Percentiles rank a stretch among this genome's conserved stretches.
Conservation (phyloP, 1,140 invertebrate genomes). For the Euwallacea similis region DNA sequence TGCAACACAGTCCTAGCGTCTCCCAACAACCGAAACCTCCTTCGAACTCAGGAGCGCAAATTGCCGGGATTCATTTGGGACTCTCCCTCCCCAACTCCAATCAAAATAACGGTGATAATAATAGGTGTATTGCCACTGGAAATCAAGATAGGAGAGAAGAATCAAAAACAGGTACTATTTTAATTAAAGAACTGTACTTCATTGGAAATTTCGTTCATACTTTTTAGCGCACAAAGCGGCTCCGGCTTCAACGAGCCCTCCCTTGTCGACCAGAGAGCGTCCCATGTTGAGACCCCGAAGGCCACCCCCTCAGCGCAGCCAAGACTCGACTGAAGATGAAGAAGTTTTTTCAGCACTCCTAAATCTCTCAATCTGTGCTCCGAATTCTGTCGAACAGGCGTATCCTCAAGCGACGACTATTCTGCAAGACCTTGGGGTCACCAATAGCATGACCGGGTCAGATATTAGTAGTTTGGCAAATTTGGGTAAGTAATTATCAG, state of each 20-base stretch:
- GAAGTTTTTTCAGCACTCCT: slow-evolving; percentile 50
- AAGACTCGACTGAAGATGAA: slow-evolving; percentile 49
- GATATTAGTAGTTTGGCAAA: slow-evolving; percentile 68
- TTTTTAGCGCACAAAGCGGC: slow-evolving; percentile 9
- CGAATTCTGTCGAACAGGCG: slow-evolving; percentile 42
- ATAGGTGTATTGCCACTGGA: too few species aligned
- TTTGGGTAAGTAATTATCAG: slow-evolving; percentile 45
- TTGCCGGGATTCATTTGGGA: too few species aligned
- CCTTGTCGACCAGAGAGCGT: not conserved
- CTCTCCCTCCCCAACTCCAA: too few species aligned
- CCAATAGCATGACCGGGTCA: slow-evolving; percentile 64
- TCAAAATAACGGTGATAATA: too few species aligned
- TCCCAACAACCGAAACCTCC: slow-evolving; percentile 5
- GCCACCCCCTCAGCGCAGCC: slow-evolving; percentile 26
- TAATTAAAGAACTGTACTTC: not conserved
- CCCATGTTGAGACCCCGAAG: slow-evolving; percentile 16
- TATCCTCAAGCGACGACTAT: slow-evolving; percentile 38
- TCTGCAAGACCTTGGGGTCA: slow-evolving; percentile 46
- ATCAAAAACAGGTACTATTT: not conserved
- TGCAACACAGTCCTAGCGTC: slow-evolving; percentile 31
- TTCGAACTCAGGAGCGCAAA: too few species aligned
- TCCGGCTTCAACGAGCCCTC: slow-evolving; percentile 2
- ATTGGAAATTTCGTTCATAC: not conserved
- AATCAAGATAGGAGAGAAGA: too few species aligned
- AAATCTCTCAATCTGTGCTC: slow-evolving; percentile 49